Evolutionary conservation across 2,888 invertebrate species (phyloP).

Genomic region (Cordilura impudica): DNA sequence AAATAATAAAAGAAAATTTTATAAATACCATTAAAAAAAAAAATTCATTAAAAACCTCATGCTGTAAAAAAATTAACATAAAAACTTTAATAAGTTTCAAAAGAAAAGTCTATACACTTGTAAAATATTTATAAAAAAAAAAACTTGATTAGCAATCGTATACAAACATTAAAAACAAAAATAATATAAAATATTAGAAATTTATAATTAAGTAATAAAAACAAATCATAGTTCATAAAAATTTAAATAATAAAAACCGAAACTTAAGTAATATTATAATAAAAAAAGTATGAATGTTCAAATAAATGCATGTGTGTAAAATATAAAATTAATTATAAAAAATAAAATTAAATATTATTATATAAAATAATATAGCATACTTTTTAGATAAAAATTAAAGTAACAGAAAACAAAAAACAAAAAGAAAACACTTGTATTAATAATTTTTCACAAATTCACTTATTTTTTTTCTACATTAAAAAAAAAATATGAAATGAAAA

Average conservation of each 20-base stretch:
- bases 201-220: conserved; percentile 49
- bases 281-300: conserved; percentile 54
- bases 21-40: conserved; percentile 44
- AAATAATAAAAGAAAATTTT: conserved; percentile 24
- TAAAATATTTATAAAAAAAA: conserved; percentile 55
- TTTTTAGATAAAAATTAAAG: conserved; percentile 44
- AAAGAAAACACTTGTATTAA: conserved; percentile 7
- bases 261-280: conserved; percentile 20
- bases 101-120: conserved; percentile 49
- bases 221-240: conserved; percentile 60
- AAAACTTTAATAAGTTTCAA: conserved; percentile 28
- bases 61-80: conserved; percentile 48
- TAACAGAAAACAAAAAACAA: background rate
- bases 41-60: conserved; percentile 42
- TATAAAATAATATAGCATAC: conserved; percentile 55
- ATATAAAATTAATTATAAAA: conserved; percentile 57
- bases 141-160: conserved; percentile 58
- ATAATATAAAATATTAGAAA: conserved; percentile 59
- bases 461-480: conserved; percentile 26
- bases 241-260: conserved; percentile 41
- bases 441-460: conserved; percentile 25
- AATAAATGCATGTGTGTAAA: conserved; percentile 58
- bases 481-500: background rate
- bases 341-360: conserved; percentile 46
- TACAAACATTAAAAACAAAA: conserved; percentile 53